phyloP scores from a whole-genome alignment of 2,888 invertebrate species.

The Acrobeloides nanus region DNA sequence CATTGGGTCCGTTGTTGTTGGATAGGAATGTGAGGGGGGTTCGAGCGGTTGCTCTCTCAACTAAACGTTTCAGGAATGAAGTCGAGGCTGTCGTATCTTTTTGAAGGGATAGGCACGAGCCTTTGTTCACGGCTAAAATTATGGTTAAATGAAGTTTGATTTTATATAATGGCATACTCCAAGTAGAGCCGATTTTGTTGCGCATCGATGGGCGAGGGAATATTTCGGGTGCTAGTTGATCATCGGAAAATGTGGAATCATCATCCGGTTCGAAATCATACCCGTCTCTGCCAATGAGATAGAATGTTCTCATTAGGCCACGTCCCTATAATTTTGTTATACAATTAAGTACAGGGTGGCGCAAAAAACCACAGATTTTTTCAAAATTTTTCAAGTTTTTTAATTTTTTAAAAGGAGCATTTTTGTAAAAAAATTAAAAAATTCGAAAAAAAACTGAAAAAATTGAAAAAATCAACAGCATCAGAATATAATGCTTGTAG shows the following conservation, averaged over 20 bases:
- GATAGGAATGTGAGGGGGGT: conserved; percentile 3
- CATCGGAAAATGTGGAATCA: conserved; percentile 17
- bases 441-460: too few species aligned
- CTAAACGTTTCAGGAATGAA: conserved; percentile 24
- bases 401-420: too few species aligned
- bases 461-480: too few species aligned
- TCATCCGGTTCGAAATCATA: conserved; percentile 29
- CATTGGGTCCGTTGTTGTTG: too few species aligned
- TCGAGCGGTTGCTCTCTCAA: conserved; percentile 16
- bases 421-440: too few species aligned
- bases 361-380: too few species aligned
- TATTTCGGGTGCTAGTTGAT: conserved; percentile 29
- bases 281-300: conserved; percentile 39
- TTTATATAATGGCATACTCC: conserved; percentile 18
- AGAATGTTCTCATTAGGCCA: conserved; percentile 53
- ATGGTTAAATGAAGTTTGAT: too few species aligned
- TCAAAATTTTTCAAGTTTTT: too few species aligned
- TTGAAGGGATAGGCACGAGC: conserved; percentile 30
- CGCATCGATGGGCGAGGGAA: conserved; percentile 34
- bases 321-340: too few species aligned
- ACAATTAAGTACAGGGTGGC: too few species aligned
- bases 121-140: conserved; percentile 28
- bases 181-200: conserved; percentile 15
- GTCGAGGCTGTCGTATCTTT: conserved; percentile 13
- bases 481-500: too few species aligned